These are phyloP conservation scores for Genyomyrus donnyi DNA, from an alignment of 2,113 vertebrate genomes.

Conservation along the genomic window DNA sequence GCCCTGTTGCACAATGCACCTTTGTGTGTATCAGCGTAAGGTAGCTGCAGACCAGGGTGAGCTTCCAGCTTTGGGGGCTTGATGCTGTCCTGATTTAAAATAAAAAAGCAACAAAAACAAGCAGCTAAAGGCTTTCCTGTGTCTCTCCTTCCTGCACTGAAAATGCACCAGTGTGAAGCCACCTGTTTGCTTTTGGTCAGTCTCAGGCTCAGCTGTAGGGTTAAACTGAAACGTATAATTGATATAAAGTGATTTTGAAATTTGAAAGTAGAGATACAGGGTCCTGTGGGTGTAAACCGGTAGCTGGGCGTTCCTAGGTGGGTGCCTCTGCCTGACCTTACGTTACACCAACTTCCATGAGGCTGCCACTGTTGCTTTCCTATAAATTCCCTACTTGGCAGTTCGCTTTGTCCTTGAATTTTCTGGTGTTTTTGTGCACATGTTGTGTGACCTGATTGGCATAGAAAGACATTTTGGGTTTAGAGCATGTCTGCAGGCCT, in stretches of 20 bases:
- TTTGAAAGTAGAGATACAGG: neutral
- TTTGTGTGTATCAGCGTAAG: neutral
- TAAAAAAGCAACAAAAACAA: neutral
- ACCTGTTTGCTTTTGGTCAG: neutral
- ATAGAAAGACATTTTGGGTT: neutral
- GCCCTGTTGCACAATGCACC: neutral
- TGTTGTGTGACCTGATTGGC: neutral
- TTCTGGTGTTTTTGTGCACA: neutral
- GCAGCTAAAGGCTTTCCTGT: neutral
- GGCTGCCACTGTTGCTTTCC: neutral
- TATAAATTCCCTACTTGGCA: neutral
- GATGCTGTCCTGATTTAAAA: neutral
- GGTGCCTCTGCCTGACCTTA: neutral
- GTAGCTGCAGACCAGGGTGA: neutral
- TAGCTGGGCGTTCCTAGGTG: neutral
- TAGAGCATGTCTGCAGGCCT: neutral
- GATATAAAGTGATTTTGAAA: neutral
- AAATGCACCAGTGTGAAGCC: neutral
- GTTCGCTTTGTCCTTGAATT: neutral
- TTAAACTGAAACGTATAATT: neutral
- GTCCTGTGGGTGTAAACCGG: neutral
- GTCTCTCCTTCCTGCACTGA: neutral
- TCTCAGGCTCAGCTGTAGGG: neutral
- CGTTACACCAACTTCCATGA: neutral
- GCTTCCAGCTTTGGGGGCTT: neutral